Conservation (phyloP, 2,113 vertebrate species). For the Muscicapa adusta region DNA sequence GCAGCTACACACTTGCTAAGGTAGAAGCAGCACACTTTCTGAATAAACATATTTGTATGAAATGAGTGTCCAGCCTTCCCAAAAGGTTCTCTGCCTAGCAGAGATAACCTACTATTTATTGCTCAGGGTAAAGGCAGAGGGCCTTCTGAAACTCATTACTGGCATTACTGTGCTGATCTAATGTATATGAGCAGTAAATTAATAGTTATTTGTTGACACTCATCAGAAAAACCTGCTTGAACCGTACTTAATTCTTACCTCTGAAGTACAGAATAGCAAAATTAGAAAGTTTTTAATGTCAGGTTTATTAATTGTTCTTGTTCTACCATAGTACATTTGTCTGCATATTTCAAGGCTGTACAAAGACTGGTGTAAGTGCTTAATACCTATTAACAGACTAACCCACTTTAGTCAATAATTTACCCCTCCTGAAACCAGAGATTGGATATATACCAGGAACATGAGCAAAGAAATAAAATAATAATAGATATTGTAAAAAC, state of each 20-base stretch:
- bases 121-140: background rate
- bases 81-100: background rate
- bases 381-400: slow-evolving; percentile 34
- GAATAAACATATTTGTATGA: background rate
- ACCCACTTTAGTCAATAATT: slow-evolving; percentile 41
- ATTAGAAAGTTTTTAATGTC: slow-evolving; percentile 10
- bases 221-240: background rate
- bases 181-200: background rate
- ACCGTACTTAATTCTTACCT: background rate
- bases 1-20: background rate
- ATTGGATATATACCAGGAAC: slow-evolving; percentile 12
- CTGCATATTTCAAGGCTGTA: slow-evolving; percentile 34
- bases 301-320: slow-evolving; percentile 36
- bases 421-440: slow-evolving; percentile 60
- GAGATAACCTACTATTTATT: background rate
- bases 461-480: slow-evolving; percentile 7
- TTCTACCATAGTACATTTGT: slow-evolving; percentile 22
- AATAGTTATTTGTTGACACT: background rate
- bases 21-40: background rate
- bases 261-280: background rate
- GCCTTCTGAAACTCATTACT: background rate
- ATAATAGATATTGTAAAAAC: background rate
- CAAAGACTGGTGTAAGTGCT: slow-evolving; percentile 34
- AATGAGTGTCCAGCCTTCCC: background rate
- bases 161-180: fast-evolving